Conservation (phyloP, 2,113 vertebrate genomes). For the Thamnophis sirtalis region DNA sequence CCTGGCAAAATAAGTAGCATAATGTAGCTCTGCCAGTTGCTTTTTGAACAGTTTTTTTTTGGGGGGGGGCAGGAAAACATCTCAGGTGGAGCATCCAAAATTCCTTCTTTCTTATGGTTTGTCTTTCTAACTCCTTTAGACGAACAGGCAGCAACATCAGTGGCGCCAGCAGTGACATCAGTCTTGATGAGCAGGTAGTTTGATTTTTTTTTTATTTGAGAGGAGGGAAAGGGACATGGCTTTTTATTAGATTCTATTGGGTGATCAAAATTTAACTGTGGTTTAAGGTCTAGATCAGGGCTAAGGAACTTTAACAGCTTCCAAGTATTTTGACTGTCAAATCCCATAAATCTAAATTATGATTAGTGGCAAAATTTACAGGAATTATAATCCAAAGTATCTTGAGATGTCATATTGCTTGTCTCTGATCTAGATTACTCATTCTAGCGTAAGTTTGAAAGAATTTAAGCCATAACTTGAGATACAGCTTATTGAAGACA, state of each 20-base stretch:
- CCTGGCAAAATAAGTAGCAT: background rate
- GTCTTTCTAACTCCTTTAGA: constrained; percentile 58
- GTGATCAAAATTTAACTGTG: background rate
- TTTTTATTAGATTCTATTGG: background rate
- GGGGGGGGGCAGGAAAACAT: background rate
- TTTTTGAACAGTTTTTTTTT: background rate
- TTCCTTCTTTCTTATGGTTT: background rate
- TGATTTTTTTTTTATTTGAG: background rate
- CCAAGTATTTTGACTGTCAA: background rate
- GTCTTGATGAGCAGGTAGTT: constrained; percentile 85
- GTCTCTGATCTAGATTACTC: background rate
- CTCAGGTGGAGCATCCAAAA: background rate
- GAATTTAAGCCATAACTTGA: background rate
- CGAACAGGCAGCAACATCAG: constrained; percentile 94
- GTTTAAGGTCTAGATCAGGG: background rate
- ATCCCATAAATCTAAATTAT: background rate
- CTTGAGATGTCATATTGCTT: background rate
- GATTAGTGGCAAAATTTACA: background rate
- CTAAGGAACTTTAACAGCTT: background rate
- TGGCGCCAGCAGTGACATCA: constrained; percentile 87
- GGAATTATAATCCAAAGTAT: background rate
- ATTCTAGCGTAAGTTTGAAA: background rate
- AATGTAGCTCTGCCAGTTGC: background rate
- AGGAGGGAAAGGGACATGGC: background rate
- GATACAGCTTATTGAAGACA: background rate